These are phyloP conservation scores for Ptychoptera albimana DNA, from an alignment of 2,888 invertebrate genomes.

Conservation along the genomic window DNA sequence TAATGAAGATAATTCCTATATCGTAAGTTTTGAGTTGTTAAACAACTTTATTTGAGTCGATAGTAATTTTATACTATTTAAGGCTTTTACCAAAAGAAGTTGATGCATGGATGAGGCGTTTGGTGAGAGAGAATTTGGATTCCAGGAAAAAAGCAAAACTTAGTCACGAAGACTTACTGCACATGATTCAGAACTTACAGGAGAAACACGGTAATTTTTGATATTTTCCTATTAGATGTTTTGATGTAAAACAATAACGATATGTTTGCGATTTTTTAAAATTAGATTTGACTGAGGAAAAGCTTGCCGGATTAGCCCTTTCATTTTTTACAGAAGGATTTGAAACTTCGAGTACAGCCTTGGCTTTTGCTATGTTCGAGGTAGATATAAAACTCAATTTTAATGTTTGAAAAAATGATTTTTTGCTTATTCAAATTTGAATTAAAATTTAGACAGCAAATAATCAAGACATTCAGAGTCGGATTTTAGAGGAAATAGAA, in stretches of 20 bases:
- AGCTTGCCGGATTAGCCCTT: slow-evolving; percentile 37
- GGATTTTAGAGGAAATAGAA: slow-evolving; percentile 32
- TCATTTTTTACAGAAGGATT: slow-evolving; percentile 44
- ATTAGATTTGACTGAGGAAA: slow-evolving; percentile 27
- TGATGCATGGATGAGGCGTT: slow-evolving; percentile 11
- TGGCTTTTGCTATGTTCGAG: slow-evolving; percentile 37
- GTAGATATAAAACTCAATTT: not conserved
- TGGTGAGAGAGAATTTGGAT: slow-evolving; percentile 30
- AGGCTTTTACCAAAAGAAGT: not conserved
- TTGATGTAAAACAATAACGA: too few relatives aligned
- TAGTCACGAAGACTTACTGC: slow-evolving; percentile 36
- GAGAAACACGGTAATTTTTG: slow-evolving; percentile 15
- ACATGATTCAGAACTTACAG: slow-evolving; percentile 35
- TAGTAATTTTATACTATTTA: not conserved
- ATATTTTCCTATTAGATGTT: too few relatives aligned
- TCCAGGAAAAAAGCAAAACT: slow-evolving; percentile 27
- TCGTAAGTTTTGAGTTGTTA: slow-evolving; percentile 3
- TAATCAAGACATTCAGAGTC: slow-evolving; percentile 35
- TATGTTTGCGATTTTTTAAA: too few relatives aligned
- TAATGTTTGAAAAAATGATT: not conserved
- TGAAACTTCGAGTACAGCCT: slow-evolving; percentile 40
- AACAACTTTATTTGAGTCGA: not conserved
- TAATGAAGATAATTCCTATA: slow-evolving; percentile 3
- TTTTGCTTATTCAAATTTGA: not conserved
- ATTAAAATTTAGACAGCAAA: slow-evolving; percentile 24